phyloP scores from a whole-genome alignment of 2,888 invertebrate genomes.

The Tetragonisca angustula region DNA sequence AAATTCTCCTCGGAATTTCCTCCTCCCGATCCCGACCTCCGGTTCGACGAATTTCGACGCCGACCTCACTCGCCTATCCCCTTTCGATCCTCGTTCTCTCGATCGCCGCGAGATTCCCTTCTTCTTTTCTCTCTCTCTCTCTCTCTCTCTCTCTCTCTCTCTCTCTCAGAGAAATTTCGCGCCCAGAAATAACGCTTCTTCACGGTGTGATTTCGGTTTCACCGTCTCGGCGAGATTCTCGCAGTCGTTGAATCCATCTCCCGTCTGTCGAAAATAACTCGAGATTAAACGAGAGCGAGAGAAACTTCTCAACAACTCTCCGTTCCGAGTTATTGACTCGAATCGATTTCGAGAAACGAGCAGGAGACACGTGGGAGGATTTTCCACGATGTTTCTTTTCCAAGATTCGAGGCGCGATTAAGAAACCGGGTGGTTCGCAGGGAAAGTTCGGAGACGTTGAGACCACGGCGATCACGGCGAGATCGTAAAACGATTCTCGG shows the following conservation, averaged over 20 bases:
- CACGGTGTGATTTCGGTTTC: not conserved
- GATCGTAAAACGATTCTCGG: constrained; percentile 43
- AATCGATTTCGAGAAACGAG: not conserved
- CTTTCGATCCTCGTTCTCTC: not conserved
- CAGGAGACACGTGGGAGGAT: not conserved
- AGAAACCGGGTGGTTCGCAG: constrained; percentile 11
- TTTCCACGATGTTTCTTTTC: not conserved
- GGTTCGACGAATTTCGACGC: constrained; percentile 16
- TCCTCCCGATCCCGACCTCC: not conserved
- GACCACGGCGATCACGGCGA: constrained; percentile 28
- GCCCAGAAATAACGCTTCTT: not conserved
- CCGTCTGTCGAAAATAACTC: not conserved
- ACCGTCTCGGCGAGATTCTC: not conserved
- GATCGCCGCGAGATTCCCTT: not conserved
- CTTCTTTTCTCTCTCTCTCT: not conserved
- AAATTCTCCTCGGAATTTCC: not conserved
- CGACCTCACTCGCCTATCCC: not conserved
- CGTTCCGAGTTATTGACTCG: too few relatives aligned
- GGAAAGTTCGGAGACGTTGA: not conserved
- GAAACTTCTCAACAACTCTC: not conserved
- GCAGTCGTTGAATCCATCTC: not conserved
- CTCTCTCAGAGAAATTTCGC: not conserved
- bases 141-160: too few relatives aligned
- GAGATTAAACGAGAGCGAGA: not conserved
- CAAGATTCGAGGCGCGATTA: constrained; percentile 3